Evolutionary conservation across 1,140 invertebrate species (phyloP), one percentile per base, ranked within the genome.

Genomic region (Orius insidiosus): DNA sequence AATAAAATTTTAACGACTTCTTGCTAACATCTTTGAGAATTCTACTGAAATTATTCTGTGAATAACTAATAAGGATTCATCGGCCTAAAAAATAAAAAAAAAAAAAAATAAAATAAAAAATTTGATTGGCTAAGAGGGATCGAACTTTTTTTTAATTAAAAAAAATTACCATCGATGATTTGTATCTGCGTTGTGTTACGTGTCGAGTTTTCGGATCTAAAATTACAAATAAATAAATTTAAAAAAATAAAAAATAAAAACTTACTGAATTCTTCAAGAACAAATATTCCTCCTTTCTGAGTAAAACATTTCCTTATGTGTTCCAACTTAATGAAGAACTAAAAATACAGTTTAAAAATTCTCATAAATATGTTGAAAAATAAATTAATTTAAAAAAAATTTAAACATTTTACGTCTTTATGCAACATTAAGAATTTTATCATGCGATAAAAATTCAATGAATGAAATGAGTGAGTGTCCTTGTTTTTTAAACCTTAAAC

Each of bases 271-370:
- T 96, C 94, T 75, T 99, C 95, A 63, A 98, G 75, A 62, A 98
- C 83, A 75, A 99, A 98, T 63, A 98, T 88, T 63, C 88, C 92
- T 63, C 93, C 93, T 68, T 94, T 95, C 67, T 92, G 88, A 48
- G 92, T 95, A 71, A 96, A 97, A 74, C 94, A 98, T 70, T 98
- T 98, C 66, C 92, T 79, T 69, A 98, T 98, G 69, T 96, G 92
- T 71, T 90, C 85, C 69, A 99, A 76, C 64, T 90, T 84, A 67
- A 98, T 92, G 74, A 99, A 98, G 71, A 96, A 97, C 94, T 98
- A 79, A 59, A 92, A 88, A 35, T 14, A 32, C 35, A n/a, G 14
- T n/a, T 15, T 36, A 36, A 36, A 36, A n/a, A 3, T 36, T 36
- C 9, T 36, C 9, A 36, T 5, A n/a, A 15, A 36, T 15, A 36